These are phyloP conservation scores for Lapara coniferarum DNA, from an alignment of 2,888 invertebrate genomes.

Conservation along the genomic window DNA sequence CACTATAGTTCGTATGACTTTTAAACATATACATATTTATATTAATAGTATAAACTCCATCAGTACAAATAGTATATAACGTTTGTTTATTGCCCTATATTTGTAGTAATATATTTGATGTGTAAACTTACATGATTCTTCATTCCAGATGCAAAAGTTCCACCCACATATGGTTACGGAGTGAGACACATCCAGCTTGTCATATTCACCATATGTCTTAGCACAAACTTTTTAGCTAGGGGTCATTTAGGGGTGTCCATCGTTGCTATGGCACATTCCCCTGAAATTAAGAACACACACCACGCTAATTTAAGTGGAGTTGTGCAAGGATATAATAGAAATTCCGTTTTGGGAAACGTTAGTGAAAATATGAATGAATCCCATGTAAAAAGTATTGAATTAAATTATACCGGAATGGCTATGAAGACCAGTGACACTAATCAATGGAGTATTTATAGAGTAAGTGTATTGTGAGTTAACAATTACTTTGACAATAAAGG, in stretches of 20 bases:
- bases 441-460: conserved; percentile 5
- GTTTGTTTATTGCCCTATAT: no score
- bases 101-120: no score
- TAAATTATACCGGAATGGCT: background rate
- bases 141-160: conserved; percentile 25
- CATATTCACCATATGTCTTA: conserved; percentile 47
- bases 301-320: background rate
- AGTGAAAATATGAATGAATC: background rate
- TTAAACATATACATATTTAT: no score
- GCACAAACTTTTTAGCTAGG: conserved; percentile 47
- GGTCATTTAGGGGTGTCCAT: conserved; percentile 62
- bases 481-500: no score
- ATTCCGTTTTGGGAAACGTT: background rate
- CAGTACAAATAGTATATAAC: no score
- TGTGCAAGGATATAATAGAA: background rate
- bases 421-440: background rate
- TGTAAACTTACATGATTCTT: background rate
- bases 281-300: background rate
- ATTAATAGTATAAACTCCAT: no score
- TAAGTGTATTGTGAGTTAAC: background rate
- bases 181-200: conserved; percentile 56
- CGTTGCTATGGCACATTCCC: conserved; percentile 59
- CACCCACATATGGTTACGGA: conserved; percentile 52
- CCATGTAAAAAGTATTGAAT: background rate
- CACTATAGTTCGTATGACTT: no score